Evolutionary conservation across 1,140 invertebrate genomes (phyloP), one percentile per base, ranked within the genome.

Genomic region (Solenopsis invicta): DNA sequence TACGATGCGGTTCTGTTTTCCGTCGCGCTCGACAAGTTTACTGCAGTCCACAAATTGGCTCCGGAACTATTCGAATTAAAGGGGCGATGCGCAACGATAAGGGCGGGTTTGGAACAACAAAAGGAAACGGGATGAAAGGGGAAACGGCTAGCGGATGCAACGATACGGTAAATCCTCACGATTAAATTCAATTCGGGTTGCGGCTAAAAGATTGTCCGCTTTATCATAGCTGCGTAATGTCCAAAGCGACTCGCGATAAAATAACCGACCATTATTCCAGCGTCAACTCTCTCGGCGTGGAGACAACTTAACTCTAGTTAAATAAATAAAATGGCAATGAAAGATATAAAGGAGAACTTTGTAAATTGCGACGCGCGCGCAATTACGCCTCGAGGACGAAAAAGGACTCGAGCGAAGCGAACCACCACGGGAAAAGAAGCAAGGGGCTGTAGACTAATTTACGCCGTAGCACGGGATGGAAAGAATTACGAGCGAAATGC

Each of bases 401-500:
- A 37, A 45, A 50, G 50, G 59, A 52, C 18, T 52, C 13, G 1
- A 13, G 18, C 75, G 56, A 54, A 62, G 64, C 37, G 37, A 61
- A 24, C 18, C 52, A 52, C 12, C 37, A 76, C 62, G 37, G 56
- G 50, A 84, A 56, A 37, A 72, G n/a, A 41, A 69, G 37, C 10
- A 56, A 45, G 50, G 76, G 45, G 54, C 21, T 37, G 66, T n/a
- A 61, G 67, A 75, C 69, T 84, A 84, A 84, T 84, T 84, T 84
- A 62, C 80, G 45, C 80, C 54, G 69, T 74, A 45, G 41, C 54
- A 18, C 54, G 29, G 62, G 37, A 82, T 82, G 72, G 62, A 71
- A 84, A 87, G 77, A 85, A 86, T 91, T 87, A 66, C 78, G 64
- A 67, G 91, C 90, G 91, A 92, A 61, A 82, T 88, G 90, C 88